Evolutionary conservation across 92 coral and sea anemone species (phyloP).

Genomic region (Porites evermanni): DNA sequence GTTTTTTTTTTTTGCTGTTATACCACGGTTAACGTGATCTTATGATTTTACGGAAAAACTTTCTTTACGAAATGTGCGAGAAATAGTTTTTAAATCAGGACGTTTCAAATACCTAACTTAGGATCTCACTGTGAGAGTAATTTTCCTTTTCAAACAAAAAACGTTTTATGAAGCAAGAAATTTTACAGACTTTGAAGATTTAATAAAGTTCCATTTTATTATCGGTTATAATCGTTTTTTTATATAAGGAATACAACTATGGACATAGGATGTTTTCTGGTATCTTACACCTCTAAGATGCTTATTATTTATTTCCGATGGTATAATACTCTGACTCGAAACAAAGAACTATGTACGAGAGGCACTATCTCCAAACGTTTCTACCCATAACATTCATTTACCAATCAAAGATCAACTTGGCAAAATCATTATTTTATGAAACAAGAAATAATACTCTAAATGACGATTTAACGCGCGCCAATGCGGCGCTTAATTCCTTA

Average conservation of each 20-base stretch:
- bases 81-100: too few relatives aligned
- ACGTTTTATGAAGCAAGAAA: too few relatives aligned
- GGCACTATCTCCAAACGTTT: neutral
- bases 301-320: neutral
- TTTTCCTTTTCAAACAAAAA: neutral
- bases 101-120: too few relatives aligned
- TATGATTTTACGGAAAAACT: neutral
- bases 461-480: neutral
- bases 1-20: too few relatives aligned
- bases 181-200: neutral
- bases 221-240: neutral
- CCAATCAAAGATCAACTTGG: neutral
- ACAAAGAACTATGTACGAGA: neutral
- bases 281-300: conserved; percentile 6
- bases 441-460: neutral
- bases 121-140: too few relatives aligned
- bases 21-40: too few relatives aligned
- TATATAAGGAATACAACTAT: neutral
- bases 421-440: conserved; percentile 4
- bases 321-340: neutral
- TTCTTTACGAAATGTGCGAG: too few relatives aligned
- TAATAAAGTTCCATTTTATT: neutral
- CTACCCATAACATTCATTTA: neutral
- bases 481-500: too few relatives aligned
- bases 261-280: neutral